phyloP scores from a whole-genome alignment of 2,888 invertebrate genomes.

The Chrysotoxum bicinctum region DNA sequence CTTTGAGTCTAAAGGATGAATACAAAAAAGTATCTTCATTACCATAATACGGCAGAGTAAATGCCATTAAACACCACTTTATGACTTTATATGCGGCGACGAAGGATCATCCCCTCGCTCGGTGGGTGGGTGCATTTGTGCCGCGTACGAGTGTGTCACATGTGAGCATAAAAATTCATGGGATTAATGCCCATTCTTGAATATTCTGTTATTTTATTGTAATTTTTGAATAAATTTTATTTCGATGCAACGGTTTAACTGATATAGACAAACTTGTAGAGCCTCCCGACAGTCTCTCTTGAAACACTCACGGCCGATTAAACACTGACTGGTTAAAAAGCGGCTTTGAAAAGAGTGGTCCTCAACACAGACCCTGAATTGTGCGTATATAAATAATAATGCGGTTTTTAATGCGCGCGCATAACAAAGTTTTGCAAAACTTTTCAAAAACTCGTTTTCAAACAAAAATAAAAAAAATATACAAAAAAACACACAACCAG shows the following conservation, averaged over 20 bases:
- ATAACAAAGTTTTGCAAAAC: slow-evolving; percentile 74
- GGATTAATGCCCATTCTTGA: slow-evolving; percentile 40
- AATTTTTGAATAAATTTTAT: slow-evolving; percentile 62
- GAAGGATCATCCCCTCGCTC: slow-evolving; percentile 69
- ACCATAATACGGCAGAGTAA: slow-evolving; percentile 81
- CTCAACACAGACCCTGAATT: slow-evolving; percentile 66
- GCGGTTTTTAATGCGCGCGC: slow-evolving; percentile 73
- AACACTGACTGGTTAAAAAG: slow-evolving; percentile 72
- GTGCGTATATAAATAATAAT: slow-evolving; percentile 72
- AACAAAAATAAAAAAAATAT: slow-evolving; percentile 69
- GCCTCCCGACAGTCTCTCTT: slow-evolving; percentile 40
- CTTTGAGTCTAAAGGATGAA: slow-evolving; percentile 51
- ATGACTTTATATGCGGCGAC: slow-evolving; percentile 77
- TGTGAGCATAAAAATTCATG: slow-evolving; percentile 68
- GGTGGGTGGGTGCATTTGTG: slow-evolving; percentile 31
- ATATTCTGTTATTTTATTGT: slow-evolving; percentile 48
- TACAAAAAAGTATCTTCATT: slow-evolving; percentile 76
- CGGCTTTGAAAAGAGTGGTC: slow-evolving; percentile 69
- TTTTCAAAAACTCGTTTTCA: slow-evolving; percentile 74
- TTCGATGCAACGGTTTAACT: slow-evolving; percentile 51
- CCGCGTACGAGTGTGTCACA: slow-evolving; percentile 65
- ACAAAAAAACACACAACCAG: slow-evolving; percentile 46
- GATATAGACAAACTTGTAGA: not conserved
- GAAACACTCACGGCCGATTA: slow-evolving; percentile 72
- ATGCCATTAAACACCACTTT: slow-evolving; percentile 81